A percentile compares a stretch with the other conserved stretches of the same genome.
Evolutionary conservation across 2,888 invertebrate genomes (phyloP).

Genomic region (Nomada fabriciana): DNA sequence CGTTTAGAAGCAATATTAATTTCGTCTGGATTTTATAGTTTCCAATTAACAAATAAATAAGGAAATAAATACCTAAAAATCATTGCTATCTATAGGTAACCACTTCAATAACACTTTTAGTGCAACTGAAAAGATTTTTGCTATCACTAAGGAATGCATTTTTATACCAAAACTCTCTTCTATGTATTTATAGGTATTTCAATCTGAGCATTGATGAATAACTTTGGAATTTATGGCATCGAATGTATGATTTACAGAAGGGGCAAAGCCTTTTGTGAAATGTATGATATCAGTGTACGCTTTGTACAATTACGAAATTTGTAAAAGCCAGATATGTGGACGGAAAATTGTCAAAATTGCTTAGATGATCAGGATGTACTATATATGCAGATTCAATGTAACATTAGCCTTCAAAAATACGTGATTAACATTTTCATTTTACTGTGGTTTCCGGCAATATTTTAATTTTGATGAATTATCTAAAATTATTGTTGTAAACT

Average conservation of each 20-base stretch:
- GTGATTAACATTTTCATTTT: conserved; percentile 18
- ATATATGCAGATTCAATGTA: conserved; percentile 22
- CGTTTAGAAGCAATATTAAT: conserved; percentile 32
- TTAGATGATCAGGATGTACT: conserved; percentile 33
- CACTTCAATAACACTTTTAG: conserved; percentile 24
- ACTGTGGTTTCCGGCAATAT: conserved; percentile 42
- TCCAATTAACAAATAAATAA: conserved; percentile 45
- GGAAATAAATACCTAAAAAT: conserved; percentile 44
- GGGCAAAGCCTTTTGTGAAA: conserved; percentile 33
- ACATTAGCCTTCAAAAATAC: not conserved
- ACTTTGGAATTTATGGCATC: conserved; percentile 26
- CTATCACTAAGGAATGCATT: conserved; percentile 35
- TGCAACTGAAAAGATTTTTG: conserved; percentile 31
- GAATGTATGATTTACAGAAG: conserved; percentile 35
- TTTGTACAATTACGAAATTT: conserved; percentile 57
- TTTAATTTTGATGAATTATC: conserved; percentile 45
- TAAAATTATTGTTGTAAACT: conserved; percentile 44
- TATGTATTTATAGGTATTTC: conserved; percentile 39
- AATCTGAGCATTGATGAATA: conserved; percentile 46
- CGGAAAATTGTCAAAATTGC: conserved; percentile 64
- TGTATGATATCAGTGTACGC: conserved; percentile 39
- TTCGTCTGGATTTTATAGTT: conserved; percentile 16
- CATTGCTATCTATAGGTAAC: conserved; percentile 36
- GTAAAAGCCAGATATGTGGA: conserved; percentile 60
- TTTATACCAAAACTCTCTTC: conserved; percentile 41